Conservation (phyloP, 2,797 vertebrate genomes). For the Psittacula derbiana region DNA sequence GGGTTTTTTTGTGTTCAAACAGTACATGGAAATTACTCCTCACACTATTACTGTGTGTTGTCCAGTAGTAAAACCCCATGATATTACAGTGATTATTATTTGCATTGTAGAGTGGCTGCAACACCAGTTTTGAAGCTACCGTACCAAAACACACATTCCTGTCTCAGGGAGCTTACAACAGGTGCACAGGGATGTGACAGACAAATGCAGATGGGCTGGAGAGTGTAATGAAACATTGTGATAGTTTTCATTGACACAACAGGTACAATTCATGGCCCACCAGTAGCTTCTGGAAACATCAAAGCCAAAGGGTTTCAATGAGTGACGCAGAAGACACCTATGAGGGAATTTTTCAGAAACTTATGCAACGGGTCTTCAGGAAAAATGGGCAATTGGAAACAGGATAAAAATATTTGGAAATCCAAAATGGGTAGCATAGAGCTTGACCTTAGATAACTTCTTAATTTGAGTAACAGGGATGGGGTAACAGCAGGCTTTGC, state of each 20-base stretch:
- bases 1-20: not conserved
- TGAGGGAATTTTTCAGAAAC: not conserved
- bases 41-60: not conserved
- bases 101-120: not conserved
- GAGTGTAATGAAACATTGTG: not conserved
- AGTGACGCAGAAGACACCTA: not conserved
- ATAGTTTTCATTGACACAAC: not conserved
- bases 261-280: not conserved
- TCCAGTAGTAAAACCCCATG: not conserved
- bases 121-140: not conserved
- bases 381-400: not conserved
- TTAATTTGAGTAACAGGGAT: not conserved
- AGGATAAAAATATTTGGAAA: not conserved
- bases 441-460: not conserved
- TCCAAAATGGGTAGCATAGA: not conserved
- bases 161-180: rapidly evolving
- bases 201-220: not conserved
- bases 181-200: rapidly evolving
- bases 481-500: not conserved
- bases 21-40: not conserved
- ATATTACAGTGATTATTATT: not conserved
- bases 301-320: not conserved
- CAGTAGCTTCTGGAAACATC: not conserved
- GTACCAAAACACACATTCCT: not conserved
- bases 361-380: not conserved